phyloP scores from a whole-genome alignment of 2,797 vertebrate species.

The Alauda arvensis region DNA sequence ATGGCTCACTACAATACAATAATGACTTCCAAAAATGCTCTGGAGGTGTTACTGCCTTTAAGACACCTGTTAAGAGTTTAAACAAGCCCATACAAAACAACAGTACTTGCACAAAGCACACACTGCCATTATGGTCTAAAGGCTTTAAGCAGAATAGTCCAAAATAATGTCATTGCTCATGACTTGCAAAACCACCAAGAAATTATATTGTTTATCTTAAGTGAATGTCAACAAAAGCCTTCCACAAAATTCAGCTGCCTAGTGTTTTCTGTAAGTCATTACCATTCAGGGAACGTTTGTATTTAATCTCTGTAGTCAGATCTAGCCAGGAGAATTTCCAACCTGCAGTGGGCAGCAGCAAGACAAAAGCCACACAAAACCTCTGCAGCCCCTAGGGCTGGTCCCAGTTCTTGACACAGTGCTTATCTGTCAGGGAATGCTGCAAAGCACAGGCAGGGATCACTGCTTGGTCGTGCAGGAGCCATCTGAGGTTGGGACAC shows the following conservation, averaged over 20 bases:
- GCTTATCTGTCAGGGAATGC: not conserved
- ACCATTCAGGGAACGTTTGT: fast-evolving
- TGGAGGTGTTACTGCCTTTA: not conserved
- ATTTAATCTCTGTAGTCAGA: not conserved
- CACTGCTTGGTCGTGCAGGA: not conserved
- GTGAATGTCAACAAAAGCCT: not conserved
- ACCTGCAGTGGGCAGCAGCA: not conserved
- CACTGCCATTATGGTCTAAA: not conserved
- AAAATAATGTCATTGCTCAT: not conserved
- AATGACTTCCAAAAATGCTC: not conserved
- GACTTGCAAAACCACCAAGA: conserved; percentile 1
- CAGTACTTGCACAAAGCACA: not conserved
- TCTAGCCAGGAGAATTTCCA: not conserved
- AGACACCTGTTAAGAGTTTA: not conserved
- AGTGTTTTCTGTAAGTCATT: not conserved
- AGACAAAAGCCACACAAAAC: not conserved
- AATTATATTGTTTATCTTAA: not conserved
- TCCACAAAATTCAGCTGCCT: not conserved
- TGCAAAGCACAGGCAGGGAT: fast-evolving
- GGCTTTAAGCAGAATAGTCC: not conserved
- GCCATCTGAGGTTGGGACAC: not conserved
- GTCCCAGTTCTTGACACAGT: fast-evolving
- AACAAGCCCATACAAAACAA: not conserved
- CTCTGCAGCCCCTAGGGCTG: not conserved
- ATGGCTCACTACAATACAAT: not conserved